Conservation (phyloP, 2,797 vertebrate genomes). For the Gastrophryne carolinensis region DNA sequence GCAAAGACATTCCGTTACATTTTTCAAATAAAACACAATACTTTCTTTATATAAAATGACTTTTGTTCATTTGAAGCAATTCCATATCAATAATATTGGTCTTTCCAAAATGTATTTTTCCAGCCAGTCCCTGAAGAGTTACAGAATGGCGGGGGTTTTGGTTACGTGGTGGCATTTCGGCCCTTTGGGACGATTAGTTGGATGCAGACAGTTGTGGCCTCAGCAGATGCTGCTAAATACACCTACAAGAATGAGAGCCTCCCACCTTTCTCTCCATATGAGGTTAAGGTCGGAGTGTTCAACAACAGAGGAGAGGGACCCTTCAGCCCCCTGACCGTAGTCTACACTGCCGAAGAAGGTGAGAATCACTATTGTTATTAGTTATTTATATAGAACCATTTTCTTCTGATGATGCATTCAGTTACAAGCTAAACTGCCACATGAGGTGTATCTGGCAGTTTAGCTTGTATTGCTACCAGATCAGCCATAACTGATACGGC, state of each 20-base stretch:
- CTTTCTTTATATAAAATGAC: no score
- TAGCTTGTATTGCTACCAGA: no score
- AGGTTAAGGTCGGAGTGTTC: conserved; percentile 94
- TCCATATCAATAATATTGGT: no score
- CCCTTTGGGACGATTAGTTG: conserved; percentile 84
- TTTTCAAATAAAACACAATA: no score
- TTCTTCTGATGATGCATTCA: no score
- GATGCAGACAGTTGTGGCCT: conserved; percentile 95
- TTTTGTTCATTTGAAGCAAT: background rate
- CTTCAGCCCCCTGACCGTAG: conserved; percentile 82
- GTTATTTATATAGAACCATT: background rate
- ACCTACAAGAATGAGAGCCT: conserved; percentile 93
- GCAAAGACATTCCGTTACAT: no score
- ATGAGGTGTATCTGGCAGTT: no score
- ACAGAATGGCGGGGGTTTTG: conserved; percentile 91
- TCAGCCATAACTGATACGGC: no score
- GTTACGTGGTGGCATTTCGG: conserved; percentile 94
- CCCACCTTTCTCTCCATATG: conserved; percentile 90
- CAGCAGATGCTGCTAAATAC: conserved; percentile 84
- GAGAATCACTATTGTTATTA: background rate
- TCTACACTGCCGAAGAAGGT: conserved; percentile 97
- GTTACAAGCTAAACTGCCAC: no score
- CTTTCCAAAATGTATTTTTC: background rate
- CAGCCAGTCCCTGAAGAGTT: conserved; percentile 95
- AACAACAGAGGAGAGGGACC: conserved; percentile 95